Conservation (phyloP, 2,888 invertebrate species). For the Spodoptera littoralis region DNA sequence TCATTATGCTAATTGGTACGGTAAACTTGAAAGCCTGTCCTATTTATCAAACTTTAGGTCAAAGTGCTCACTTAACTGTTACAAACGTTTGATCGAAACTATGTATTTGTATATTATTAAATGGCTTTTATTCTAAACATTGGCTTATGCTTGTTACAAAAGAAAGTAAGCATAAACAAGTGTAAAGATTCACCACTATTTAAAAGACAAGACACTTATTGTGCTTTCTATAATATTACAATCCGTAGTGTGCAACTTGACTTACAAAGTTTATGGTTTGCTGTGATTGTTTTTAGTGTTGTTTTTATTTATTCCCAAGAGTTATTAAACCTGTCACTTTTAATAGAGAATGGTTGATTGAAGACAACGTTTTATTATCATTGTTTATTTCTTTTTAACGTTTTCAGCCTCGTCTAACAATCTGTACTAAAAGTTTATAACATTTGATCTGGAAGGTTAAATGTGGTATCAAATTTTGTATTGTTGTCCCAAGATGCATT, state of each 20-base stretch:
- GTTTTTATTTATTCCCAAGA: constrained; percentile 18
- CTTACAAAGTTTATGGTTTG: constrained; percentile 36
- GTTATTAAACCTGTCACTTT: constrained; percentile 25
- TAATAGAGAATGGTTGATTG: constrained; percentile 18
- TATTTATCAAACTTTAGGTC: constrained; percentile 6
- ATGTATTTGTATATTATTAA: background rate
- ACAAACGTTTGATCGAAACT: too few species aligned
- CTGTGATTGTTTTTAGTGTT: constrained; percentile 28
- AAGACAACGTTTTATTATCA: constrained; percentile 22
- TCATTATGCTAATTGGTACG: constrained; percentile 19
- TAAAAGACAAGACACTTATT: too few species aligned
- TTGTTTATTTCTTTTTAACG: constrained; percentile 3
- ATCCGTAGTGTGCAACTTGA: constrained; percentile 11
- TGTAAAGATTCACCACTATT: too few species aligned
- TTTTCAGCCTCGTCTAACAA: constrained; percentile 22
- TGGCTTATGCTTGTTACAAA: constrained; percentile 6
- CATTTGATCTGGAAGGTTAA: too few species aligned
- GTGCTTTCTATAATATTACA: constrained; percentile 14
- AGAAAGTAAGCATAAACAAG: background rate
- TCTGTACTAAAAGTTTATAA: constrained; percentile 11
- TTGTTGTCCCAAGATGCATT: too few species aligned
- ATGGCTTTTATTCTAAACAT: background rate
- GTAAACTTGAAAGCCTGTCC: constrained; percentile 1
- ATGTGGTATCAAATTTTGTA: too few species aligned
- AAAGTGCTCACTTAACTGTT: background rate